Evolutionary conservation across 2,888 invertebrate genomes (phyloP).

Genomic region (Polyommatus icarus): DNA sequence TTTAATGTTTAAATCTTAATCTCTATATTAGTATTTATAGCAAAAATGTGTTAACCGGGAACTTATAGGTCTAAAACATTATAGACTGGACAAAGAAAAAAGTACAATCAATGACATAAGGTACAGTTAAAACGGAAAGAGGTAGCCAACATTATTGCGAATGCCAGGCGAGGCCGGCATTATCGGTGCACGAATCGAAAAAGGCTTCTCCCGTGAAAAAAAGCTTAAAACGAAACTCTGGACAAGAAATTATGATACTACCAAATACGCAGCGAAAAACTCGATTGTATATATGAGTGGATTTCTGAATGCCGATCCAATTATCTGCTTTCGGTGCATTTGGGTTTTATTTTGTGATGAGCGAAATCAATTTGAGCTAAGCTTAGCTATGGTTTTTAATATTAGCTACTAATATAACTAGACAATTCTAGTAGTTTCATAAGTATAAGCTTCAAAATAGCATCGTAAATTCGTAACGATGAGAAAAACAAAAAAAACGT

Average conservation of each 20-base stretch:
- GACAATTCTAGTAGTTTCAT: not conserved
- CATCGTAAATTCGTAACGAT: not conserved
- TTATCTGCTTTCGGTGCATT: slow-evolving; percentile 50
- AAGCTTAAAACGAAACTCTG: slow-evolving; percentile 49
- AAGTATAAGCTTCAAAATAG: not conserved
- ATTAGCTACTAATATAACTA: not conserved
- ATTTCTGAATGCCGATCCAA: slow-evolving; percentile 49
- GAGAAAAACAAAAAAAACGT: not conserved
- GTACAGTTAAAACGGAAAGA: slow-evolving; percentile 51
- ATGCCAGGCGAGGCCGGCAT: slow-evolving; percentile 57
- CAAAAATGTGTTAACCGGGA: not conserved
- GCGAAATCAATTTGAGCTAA: not conserved
- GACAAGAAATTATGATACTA: slow-evolving; percentile 77
- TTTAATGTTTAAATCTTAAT: not conserved
- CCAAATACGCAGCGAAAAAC: slow-evolving; percentile 73
- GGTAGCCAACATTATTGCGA: slow-evolving; percentile 58
- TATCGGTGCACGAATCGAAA: slow-evolving; percentile 66
- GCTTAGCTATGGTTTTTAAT: not conserved
- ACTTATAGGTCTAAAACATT: not conserved
- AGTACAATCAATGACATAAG: slow-evolving; percentile 50
- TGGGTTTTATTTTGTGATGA: slow-evolving; percentile 27
- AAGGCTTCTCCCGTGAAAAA: slow-evolving; percentile 55
- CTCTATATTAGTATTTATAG: not conserved
- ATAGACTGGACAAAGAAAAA: slow-evolving; percentile 42
- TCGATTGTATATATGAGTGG: slow-evolving; percentile 54